Conservation (phyloP, 1,140 invertebrate species). For the Drosophila navojoa region DNA sequence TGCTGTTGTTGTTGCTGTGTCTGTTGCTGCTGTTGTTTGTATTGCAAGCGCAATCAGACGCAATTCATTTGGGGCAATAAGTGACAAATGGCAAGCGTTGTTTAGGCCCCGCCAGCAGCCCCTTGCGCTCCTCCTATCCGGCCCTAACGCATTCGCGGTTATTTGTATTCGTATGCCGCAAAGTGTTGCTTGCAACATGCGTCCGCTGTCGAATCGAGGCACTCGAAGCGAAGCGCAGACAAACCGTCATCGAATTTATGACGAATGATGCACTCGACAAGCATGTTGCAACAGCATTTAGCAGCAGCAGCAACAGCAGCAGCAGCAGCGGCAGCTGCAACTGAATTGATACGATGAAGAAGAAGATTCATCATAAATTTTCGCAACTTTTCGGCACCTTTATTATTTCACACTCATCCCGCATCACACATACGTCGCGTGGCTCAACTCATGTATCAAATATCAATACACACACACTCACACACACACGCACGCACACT, state of each 20-base stretch:
- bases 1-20: not conserved
- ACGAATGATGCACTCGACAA: constrained; percentile 1
- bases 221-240: not conserved
- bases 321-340: not conserved
- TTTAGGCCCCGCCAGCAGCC: not conserved
- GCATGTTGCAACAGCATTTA: constrained; percentile 12
- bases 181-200: constrained; percentile 32
- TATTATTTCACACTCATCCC: not conserved
- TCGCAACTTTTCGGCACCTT: not conserved
- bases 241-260: constrained; percentile 25
- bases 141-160: not conserved
- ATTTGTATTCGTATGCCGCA: not conserved
- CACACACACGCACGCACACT: constrained; percentile 33
- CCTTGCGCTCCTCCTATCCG: not conserved
- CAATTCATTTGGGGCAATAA: constrained; percentile 18
- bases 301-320: not conserved
- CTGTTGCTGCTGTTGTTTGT: not conserved
- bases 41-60: not conserved
- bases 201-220: constrained; percentile 2
- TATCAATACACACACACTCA: constrained; percentile 65
- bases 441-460: not conserved
- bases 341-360: not conserved
- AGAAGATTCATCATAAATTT: not conserved
- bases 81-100: constrained; percentile 3
- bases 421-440: constrained; percentile 32